Evolutionary conservation across 2,888 invertebrate genomes (phyloP).

Genomic region (Polyommatus icarus): DNA sequence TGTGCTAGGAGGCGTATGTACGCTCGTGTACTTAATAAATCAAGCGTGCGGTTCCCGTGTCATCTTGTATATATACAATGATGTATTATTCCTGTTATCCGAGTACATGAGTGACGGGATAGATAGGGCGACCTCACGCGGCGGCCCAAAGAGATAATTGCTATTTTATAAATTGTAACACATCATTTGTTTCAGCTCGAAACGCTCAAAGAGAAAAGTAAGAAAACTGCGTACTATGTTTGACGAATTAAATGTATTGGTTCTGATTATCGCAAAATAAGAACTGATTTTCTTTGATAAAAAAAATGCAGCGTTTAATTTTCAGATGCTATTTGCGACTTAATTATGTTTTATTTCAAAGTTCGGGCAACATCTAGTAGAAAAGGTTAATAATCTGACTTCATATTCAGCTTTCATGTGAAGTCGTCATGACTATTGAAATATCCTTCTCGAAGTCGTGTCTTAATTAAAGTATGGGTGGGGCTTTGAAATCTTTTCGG

Average conservation of each 20-base stretch:
- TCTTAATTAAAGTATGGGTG: constrained; percentile 19
- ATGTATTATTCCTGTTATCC: constrained; percentile 45
- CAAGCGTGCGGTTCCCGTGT: constrained; percentile 46
- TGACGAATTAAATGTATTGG: not conserved
- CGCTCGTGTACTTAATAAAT: constrained; percentile 42
- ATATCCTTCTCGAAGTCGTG: constrained; percentile 8
- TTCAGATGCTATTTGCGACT: not conserved
- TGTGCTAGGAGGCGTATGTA: constrained; percentile 30
- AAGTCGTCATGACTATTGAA: not conserved
- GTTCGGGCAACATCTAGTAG: not conserved
- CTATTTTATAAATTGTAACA: constrained; percentile 9
- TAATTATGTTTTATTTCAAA: not conserved
- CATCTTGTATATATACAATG: constrained; percentile 43
- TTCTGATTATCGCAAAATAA: not conserved
- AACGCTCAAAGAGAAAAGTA: not conserved
- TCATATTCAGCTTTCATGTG: not conserved
- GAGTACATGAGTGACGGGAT: constrained; percentile 40
- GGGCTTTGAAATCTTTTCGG: constrained; percentile 26
- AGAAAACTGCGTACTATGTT: not conserved
- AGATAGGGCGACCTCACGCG: constrained; percentile 37
- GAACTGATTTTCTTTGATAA: not conserved
- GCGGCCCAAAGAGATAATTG: constrained; percentile 35
- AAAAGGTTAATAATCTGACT: not conserved
- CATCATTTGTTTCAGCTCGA: not conserved
- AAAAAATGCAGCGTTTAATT: not conserved